Conservation (phyloP, 2,113 vertebrate genomes). For the Oreochromis tanganicae region DNA sequence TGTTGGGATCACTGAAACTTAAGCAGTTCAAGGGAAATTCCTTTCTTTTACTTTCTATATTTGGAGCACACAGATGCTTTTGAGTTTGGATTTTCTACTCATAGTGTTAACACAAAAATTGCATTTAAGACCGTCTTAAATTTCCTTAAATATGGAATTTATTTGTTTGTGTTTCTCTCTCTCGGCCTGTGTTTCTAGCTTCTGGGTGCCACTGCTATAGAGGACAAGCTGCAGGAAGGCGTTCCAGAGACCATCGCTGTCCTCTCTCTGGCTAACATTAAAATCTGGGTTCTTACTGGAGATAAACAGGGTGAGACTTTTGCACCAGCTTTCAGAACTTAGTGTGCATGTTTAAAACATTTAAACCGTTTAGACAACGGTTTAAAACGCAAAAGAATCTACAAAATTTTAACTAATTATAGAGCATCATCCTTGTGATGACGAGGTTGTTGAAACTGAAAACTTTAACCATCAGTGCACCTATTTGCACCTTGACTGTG, state of each 20-base stretch:
- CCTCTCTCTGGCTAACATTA: constrained; percentile 89
- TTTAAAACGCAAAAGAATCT: not conserved
- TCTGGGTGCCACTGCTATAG: constrained; percentile 89
- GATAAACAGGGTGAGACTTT: constrained; percentile 87
- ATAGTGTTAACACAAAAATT: not conserved
- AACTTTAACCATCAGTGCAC: not conserved
- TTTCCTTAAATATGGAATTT: not conserved
- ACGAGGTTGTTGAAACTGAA: not conserved
- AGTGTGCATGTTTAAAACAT: not conserved
- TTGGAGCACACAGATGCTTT: not conserved
- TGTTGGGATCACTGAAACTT: not conserved
- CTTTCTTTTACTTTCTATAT: not conserved
- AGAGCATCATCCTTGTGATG: not conserved
- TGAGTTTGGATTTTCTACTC: not conserved
- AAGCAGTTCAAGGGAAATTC: not conserved
- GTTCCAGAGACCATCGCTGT: constrained; percentile 91
- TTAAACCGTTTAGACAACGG: not conserved
- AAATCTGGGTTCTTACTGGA: constrained; percentile 94
- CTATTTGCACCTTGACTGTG: not conserved
- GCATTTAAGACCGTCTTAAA: not conserved
- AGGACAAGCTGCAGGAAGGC: constrained; percentile 92
- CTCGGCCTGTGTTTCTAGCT: constrained; percentile 60
- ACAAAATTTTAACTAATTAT: not conserved
- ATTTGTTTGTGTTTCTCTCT: not conserved
- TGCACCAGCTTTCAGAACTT: not conserved